Base-by-base conservation (phyloP, 2,797 vertebrate species). In the Pangasius krempfi region DNA sequence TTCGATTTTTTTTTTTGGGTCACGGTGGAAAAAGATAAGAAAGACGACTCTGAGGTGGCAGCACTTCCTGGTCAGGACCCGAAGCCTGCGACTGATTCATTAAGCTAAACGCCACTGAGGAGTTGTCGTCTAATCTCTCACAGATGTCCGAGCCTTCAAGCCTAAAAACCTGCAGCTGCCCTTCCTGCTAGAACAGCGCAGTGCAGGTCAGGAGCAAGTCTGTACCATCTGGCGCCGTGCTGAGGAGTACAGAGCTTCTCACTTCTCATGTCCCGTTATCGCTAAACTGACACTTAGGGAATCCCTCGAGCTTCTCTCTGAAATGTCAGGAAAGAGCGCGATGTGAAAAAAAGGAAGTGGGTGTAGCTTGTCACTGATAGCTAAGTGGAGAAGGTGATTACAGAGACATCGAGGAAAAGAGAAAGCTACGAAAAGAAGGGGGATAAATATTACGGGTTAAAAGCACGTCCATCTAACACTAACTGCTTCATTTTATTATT, bases 171-270 rank as follows among this genome's bases (percentile, higher is more conserved):
- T 37, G 88, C 94, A 96, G 96, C 94, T 96, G 96, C 94, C 95
- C 91, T 92, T 93, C 92, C 91, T 93, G 92, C 88, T 90, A 92
- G 94, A 94, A 95, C 94, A 94, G 95, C 12, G 95, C 93, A 94
- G 93, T 92, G 92, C 93, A 68, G 90, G 86, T 91, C 91, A 89
- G 87, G 82, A 64, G 66, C 88, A 12, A 92, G 93, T 93, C 89
- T 94, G 93, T 93, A 95, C 96, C 94, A 95, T 95, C 93, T 82
- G 92, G 91, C 90, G 92, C 94, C 93, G 93, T 94, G 95, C 95
- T 94, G 95, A 94, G 94, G 93, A 94, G 93, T 91, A 92, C 92
- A 92, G 94, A 90, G 92, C 40, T 40, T 40, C 40, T 40, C 92
- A 92, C 91, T 91, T 13, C 88, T 93, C 91, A 94, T 25, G 62